Base-by-base conservation (phyloP, 2,888 invertebrate genomes). In the Caenorhabditis afra region DNA sequence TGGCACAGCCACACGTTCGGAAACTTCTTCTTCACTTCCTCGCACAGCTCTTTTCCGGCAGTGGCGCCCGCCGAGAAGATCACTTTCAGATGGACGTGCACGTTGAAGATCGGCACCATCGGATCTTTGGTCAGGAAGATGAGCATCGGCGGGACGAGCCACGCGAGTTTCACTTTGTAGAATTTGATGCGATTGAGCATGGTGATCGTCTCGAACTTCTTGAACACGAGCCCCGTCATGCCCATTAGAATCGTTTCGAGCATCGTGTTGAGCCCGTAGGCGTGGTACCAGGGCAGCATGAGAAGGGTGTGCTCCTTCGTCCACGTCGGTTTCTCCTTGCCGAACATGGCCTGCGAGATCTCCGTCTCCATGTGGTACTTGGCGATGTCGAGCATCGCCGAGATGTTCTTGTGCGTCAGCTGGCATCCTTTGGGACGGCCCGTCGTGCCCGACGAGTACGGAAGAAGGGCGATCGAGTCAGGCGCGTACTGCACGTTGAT, bases 111-210 rank as follows among this genome's bases (percentile, higher is more conserved):
- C 47, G 93, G 92, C 1, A 95, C 94, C 62, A 93, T 92, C 0
- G 93, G 92, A 89, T 93, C 92, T 70, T 93, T 92, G 1, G 93
- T 93, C 91, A 95, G 92, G 84, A 94, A 93, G 23, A 95, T 93
- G 90, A 95, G 93, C 70, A 94, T 92, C n/a, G 95, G 95, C 4
- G 95, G 95, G 12, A 95, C 95, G 3, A 94, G 90, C 85, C 94
- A 94, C 1, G 64, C 52, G 11, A 80, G 70, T 71, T 80, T 80
- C 10, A 79, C 67, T 58, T 84, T 83, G 52, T 81, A 87, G 16
- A 81, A 79, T 55, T 86, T 85, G 67, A 86, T 83, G 7, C 79
- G 79, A 53, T 74, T 70, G 5, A 85, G 76, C 70, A 85, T 87
- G 12, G 85, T 45, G 35, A 84, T 79, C 12, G 81, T 73, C 22